Conservation (phyloP, 1,140 invertebrate genomes). For the Lordiphosa clarofinis region DNA sequence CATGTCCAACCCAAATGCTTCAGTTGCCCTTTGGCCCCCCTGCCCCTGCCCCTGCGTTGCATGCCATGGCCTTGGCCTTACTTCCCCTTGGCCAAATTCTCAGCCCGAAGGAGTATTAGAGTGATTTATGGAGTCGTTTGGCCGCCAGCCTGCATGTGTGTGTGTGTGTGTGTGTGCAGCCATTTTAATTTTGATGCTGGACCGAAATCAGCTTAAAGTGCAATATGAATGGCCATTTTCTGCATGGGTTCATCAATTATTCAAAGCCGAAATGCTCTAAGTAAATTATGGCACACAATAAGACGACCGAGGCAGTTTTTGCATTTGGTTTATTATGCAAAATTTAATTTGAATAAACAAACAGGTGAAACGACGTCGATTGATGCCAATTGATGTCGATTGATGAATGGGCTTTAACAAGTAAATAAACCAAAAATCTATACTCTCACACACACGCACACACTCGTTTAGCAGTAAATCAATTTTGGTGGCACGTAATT, state of each 20-base stretch:
- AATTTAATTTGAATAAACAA: slow-evolving; percentile 72
- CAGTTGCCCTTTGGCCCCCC: slow-evolving; percentile 4
- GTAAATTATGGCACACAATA: slow-evolving; percentile 8
- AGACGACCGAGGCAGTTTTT: slow-evolving; percentile 28
- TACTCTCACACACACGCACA: no score
- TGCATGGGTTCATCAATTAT: slow-evolving; percentile 60
- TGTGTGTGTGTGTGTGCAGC: slow-evolving; percentile 13
- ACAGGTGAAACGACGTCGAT: slow-evolving; percentile 22
- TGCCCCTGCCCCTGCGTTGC: neutral
- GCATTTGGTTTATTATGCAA: slow-evolving; percentile 63
- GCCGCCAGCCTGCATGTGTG: neutral
- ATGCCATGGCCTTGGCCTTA: slow-evolving; percentile 33
- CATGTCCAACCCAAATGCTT: slow-evolving; percentile 16
- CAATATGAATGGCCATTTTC: slow-evolving; percentile 41
- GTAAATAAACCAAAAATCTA: no score
- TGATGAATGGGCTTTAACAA: slow-evolving; percentile 12
- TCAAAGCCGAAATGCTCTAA: slow-evolving; percentile 32
- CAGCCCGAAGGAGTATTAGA: neutral
- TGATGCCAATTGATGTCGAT: no score
- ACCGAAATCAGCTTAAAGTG: slow-evolving; percentile 54
- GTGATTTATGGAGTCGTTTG: slow-evolving; percentile 57
- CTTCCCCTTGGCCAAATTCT: slow-evolving; percentile 3
- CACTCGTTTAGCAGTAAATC: no score
- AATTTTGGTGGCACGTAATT: no score
- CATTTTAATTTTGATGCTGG: slow-evolving; percentile 36